Evolutionary conservation across 2,797 vertebrate species (phyloP).

Genomic region (Chromis chromis): DNA sequence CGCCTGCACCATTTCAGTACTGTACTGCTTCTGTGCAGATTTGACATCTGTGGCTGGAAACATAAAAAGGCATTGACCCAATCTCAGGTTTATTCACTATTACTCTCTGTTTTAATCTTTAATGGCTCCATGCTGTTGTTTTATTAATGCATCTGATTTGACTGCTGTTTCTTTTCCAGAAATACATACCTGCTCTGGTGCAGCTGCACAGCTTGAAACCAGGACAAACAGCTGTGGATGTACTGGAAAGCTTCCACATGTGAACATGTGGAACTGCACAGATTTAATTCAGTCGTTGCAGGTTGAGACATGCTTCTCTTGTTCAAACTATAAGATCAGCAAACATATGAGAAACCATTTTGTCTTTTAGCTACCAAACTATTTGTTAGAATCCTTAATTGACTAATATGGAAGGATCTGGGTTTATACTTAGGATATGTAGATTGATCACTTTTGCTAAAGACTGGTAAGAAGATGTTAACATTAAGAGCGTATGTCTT

Average conservation of each 20-base stretch:
- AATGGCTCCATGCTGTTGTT: slow-evolving; percentile 31
- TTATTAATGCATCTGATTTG: slow-evolving; percentile 38
- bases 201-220: background rate
- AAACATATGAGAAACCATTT: background rate
- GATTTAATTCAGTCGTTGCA: background rate
- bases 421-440: no score
- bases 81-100: slow-evolving; percentile 23
- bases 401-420: no score
- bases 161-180: slow-evolving; percentile 34
- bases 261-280: slow-evolving; percentile 16
- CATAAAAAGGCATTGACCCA: background rate
- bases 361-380: no score
- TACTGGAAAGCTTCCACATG: slow-evolving; percentile 8
- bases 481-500: no score
- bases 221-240: slow-evolving; percentile 16
- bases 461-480: no score
- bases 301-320: background rate
- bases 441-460: no score
- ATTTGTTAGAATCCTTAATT: no score
- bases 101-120: slow-evolving; percentile 39
- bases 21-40: background rate
- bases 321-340: background rate
- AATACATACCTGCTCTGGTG: slow-evolving; percentile 16
- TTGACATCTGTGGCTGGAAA: background rate
- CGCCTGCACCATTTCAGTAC: background rate